Evolutionary conservation across 2,797 vertebrate species (phyloP), one percentile per base, ranked within the genome.

Genomic region (Threskiornis aethiopicus): DNA sequence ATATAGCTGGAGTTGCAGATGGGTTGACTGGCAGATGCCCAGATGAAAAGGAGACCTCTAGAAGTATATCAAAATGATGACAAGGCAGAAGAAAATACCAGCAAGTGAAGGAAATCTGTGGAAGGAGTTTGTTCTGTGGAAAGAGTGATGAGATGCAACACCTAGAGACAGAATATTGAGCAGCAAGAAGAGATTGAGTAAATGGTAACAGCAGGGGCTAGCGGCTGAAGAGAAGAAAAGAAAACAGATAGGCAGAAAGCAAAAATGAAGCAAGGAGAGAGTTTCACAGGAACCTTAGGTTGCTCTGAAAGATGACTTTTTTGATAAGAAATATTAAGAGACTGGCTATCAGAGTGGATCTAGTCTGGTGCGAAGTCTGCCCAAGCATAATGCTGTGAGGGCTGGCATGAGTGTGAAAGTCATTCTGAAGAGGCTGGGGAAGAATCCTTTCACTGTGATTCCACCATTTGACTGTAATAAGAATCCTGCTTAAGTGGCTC

Each of bases 11-110:
- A 91, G 57, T 80, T 96, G 82, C 84, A 92, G 82, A 87, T 96
- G 87, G 46, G 29, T 87, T 96, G 96, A 96, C 69, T 96, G 96
- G 87, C 96, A 97, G 79, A 91, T 95, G 66, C 77, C 41, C 62
- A 93, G 83, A 91, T 87, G 83, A 95, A 94, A 93, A 96, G 65
- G 46, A 94, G 69, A 90, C 65, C 79, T 91, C 91, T 90, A 72
- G 79, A 96, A 95, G 76, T 83, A 51, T 35, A 66, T 75, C 73
- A 79, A 96, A 95, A 90, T 86, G n/a, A 94, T 62, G 73, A 84
- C 61, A 88, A 86, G 83, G 42, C 35, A 87, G 61, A 78, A 39
- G 65, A 93, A 96, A 88, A 94, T 44, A 72, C 69, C 42, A 58
- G 35, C 87, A 62, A 85, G 18, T 73, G 84, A 87, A 90, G 52